These are phyloP conservation scores for Harpegnathos saltator DNA, from an alignment of 1,140 invertebrate genomes.

Conservation along the genomic window DNA sequence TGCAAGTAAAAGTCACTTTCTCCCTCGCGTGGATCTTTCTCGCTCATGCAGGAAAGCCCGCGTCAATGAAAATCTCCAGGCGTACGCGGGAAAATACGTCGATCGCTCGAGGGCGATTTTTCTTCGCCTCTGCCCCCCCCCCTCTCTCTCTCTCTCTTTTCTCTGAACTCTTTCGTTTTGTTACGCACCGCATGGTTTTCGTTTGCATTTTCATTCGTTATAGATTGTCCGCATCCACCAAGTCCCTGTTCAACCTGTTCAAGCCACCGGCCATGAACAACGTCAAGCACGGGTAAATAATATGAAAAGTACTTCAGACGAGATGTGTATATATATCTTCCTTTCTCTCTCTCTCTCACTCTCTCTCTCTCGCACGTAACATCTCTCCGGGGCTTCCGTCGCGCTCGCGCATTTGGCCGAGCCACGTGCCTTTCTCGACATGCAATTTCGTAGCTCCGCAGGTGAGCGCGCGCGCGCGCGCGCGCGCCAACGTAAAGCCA, in stretches of 20 bases:
- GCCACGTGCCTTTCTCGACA: background rate
- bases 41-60: too few relatives aligned
- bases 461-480: constrained; percentile 37
- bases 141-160: constrained; percentile 67
- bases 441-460: constrained; percentile 40
- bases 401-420: background rate
- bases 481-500: constrained; percentile 1
- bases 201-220: constrained; percentile 83
- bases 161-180: constrained; percentile 62
- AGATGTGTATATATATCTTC: too few relatives aligned
- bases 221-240: constrained; percentile 87
- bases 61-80: background rate
- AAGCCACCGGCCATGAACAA: constrained; percentile 85
- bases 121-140: too few relatives aligned
- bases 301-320: constrained; percentile 49
- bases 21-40: too few relatives aligned
- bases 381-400: too few relatives aligned
- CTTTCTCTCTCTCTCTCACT: too few relatives aligned
- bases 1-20: too few relatives aligned
- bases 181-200: constrained; percentile 82
- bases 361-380: too few relatives aligned
- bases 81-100: background rate
- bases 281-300: constrained; percentile 87
- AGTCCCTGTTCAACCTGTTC: constrained; percentile 88
- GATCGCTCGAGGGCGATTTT: constrained; percentile 23